Evolutionary conservation across 2,888 invertebrate genomes (phyloP).

Genomic region (Himalopsyche japonica): DNA sequence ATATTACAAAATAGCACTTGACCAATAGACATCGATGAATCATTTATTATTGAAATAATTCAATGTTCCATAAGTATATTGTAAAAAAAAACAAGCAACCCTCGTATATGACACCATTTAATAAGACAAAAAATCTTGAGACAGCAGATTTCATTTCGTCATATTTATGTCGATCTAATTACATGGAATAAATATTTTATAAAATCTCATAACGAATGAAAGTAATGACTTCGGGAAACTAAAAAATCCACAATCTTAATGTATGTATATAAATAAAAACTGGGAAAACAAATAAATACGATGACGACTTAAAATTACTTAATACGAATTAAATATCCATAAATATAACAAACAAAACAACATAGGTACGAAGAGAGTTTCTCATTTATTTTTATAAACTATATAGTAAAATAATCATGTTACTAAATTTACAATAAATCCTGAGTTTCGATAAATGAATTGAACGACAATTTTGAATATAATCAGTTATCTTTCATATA

Average conservation of each 20-base stretch:
- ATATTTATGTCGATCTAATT: no score
- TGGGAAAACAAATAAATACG: conserved; percentile 2
- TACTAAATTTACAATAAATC: not conserved
- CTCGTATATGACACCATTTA: no score
- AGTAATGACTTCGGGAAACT: no score
- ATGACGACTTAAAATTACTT: not conserved
- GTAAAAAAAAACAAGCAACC: no score
- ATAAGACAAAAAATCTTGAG: no score
- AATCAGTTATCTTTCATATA: not conserved
- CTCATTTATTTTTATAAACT: not conserved
- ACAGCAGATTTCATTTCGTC: no score
- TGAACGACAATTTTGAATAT: not conserved
- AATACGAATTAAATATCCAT: conserved; percentile 29
- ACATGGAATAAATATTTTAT: no score
- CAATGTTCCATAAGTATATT: no score
- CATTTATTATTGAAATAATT: no score
- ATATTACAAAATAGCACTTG: no score
- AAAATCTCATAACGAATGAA: no score
- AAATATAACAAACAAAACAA: conserved; percentile 17
- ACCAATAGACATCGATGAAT: no score
- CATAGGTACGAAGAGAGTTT: not conserved
- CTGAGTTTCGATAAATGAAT: not conserved
- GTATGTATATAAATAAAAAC: conserved; percentile 5
- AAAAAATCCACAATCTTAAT: not conserved
- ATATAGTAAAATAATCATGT: not conserved